Base-by-base conservation (phyloP, 2,797 vertebrate species). In the Bovichtus diacanthus region DNA sequence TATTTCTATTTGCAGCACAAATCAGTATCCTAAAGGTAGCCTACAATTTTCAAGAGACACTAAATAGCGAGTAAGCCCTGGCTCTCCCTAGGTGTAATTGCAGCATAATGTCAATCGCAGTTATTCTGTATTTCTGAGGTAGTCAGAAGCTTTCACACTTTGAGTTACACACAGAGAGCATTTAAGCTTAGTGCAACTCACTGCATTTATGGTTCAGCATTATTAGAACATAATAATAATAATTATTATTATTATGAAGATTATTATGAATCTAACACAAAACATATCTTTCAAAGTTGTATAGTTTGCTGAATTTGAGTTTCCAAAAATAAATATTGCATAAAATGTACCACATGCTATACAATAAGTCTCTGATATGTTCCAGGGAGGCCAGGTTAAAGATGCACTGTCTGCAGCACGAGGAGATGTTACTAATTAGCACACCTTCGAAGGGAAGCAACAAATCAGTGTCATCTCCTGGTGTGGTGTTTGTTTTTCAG, bases 401-500 rank as follows among this genome's bases (percentile, higher is more conserved):
- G 27, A 76, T 50, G 60, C 67, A 21, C 74, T 38, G 38, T 6
- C 49, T 70, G 69, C 56, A 44, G 59, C 65, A 34, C 6, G 39
- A 36, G 38, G 60, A 39, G 39, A 66, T n/a, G n/a, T 53, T 47
- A 63, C 64, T 81, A 79, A 89, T 88, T 76, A 81, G 71, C 60
- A 39, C 72, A 77, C 27, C 56, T 66, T 69, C 59, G 49, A 58
- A 73, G 47, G 68, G 15, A 74, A 73, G 55, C n/a, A 55, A 53
- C 65, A 64, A 53, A 72, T 69, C 55, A 79, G 12, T 61, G 68
- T 63, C 59, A 43, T 63, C 27, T 69, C 23, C 59, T 18, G 46
- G 21, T 46, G 51, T 21, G 39, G 18, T 67, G 78, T 78, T 74
- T 83, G 60, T 83, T 78, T 67, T 75, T 50, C 43, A 74, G 34